phyloP scores from a whole-genome alignment of 2,113 vertebrate species.

The Brachypodius melanocephalos region DNA sequence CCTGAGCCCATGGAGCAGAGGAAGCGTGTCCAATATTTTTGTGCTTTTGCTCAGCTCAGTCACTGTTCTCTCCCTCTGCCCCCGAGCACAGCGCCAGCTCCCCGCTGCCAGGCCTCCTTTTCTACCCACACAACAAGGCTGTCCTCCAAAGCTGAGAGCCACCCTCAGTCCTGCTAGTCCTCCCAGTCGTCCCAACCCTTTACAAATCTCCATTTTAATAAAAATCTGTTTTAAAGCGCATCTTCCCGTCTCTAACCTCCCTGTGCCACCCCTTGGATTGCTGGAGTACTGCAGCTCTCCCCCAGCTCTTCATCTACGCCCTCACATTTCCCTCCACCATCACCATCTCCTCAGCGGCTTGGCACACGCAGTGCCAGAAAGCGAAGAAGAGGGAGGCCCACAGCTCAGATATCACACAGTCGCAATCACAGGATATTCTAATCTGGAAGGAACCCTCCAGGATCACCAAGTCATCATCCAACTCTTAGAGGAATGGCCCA shows the following conservation, averaged over 20 bases:
- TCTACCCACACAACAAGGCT: no score
- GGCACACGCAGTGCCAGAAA: background rate
- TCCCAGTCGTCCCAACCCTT: background rate
- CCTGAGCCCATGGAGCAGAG: background rate
- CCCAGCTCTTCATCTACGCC: background rate
- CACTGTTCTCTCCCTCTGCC: background rate
- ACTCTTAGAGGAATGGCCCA: fast-evolving
- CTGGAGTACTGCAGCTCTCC: background rate
- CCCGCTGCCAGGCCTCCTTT: background rate
- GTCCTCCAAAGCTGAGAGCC: background rate
- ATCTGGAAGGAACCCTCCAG: background rate
- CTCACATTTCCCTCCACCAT: background rate
- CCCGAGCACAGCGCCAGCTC: background rate
- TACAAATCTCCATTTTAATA: background rate
- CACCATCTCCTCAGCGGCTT: background rate
- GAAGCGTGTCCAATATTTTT: background rate
- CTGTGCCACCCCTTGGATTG: background rate
- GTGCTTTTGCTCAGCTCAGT: background rate
- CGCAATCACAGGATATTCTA: background rate
- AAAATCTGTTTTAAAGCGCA: background rate
- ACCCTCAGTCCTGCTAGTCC: background rate
- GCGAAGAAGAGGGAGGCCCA: background rate
- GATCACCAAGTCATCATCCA: background rate
- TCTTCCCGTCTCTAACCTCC: background rate
- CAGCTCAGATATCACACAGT: background rate